These are phyloP conservation scores for Neocrepidodera transversa DNA, from an alignment of 2,888 invertebrate species.

Conservation along the genomic window DNA sequence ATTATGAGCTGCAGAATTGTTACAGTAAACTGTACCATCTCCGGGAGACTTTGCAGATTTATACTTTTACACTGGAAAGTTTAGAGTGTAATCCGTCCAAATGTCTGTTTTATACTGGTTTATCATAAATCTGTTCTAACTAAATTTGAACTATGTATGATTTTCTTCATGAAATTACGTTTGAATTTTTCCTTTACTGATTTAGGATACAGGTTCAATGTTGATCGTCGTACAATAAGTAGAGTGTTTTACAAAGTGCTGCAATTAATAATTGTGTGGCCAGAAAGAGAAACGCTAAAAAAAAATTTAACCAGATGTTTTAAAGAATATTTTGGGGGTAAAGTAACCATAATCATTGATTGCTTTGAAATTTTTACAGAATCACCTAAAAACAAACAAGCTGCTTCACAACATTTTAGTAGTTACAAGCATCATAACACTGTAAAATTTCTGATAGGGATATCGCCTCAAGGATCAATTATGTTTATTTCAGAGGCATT, in stretches of 20 bases:
- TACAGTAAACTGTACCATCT: too few species aligned
- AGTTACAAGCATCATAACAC: slow-evolving; percentile 39
- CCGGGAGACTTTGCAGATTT: too few species aligned
- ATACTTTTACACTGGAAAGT: too few species aligned
- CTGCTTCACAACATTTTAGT: slow-evolving; percentile 33
- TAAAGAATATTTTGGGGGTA: slow-evolving; percentile 29
- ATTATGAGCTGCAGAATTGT: too few species aligned
- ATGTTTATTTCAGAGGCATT: slow-evolving; percentile 23
- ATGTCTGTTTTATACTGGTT: too few species aligned
- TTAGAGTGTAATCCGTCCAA: too few species aligned
- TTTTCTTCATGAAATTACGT: too few species aligned
- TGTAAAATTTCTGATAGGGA: slow-evolving; percentile 40
- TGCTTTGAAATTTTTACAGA: slow-evolving; percentile 39
- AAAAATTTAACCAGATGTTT: slow-evolving; percentile 39
- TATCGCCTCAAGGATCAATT: slow-evolving; percentile 31
- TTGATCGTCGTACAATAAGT: not conserved
- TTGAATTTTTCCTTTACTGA: too few species aligned
- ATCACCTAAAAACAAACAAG: slow-evolving; percentile 22
- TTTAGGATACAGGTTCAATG: not conserved
- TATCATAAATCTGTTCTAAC: too few species aligned
- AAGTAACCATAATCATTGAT: slow-evolving; percentile 34
- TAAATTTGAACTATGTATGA: too few species aligned
- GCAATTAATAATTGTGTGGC: slow-evolving; percentile 31
- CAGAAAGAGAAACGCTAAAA: slow-evolving; percentile 20
- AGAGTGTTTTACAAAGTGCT: not conserved